Evolutionary conservation across 2,888 invertebrate genomes (phyloP), one percentile per base, ranked within the genome.

Genomic region (Calameuta idolon): DNA sequence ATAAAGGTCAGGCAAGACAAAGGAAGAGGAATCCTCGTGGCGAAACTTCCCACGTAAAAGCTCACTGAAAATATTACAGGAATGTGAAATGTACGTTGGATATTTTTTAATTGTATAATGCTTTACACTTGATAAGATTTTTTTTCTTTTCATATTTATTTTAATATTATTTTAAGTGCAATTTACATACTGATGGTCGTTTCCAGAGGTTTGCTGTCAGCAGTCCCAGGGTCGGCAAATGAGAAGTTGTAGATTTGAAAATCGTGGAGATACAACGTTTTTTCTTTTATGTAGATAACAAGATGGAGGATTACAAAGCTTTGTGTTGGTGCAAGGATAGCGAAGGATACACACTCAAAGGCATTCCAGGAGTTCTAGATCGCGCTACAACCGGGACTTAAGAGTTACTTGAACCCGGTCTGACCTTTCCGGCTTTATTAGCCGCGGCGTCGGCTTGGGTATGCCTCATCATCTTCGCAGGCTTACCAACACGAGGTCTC

Each of bases 371-470:
- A 76, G 76, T 75, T 73, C 78, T 55, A 76, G 78, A 78, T 78
- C 75, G 69, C 73, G 73, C 31, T 76, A 76, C 55, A 34, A 34
- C 69, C 75, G 68, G 75, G 68, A 69, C 71, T 69, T 68, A 83
- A 78, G 77, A 84, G 84, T 83, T 81, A 81, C 84, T 83, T 84
- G 86, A 86, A 88, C 88, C 84, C 79, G 80, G 81, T 78, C 82
- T 89, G 88, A 89, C 89, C 89, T 89, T 89, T 89, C 87, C 85
- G 77, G 83, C 89, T 89, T 89, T 88, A 89, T 89, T 88, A 86
- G 81, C 88, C 85, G 83, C 55, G 55, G 55, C 81, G 83, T 84
- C 82, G 80, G 77, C 80, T 84, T 76, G 82, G 84, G 82, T 81
- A 85, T 86, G 86, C 87, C 83, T 83, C 87, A 84, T 88, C 88